Percentiles rank a stretch among this genome's conserved stretches.
Conservation (phyloP, 2,888 invertebrate genomes). For the Eupithecia vulgata region DNA sequence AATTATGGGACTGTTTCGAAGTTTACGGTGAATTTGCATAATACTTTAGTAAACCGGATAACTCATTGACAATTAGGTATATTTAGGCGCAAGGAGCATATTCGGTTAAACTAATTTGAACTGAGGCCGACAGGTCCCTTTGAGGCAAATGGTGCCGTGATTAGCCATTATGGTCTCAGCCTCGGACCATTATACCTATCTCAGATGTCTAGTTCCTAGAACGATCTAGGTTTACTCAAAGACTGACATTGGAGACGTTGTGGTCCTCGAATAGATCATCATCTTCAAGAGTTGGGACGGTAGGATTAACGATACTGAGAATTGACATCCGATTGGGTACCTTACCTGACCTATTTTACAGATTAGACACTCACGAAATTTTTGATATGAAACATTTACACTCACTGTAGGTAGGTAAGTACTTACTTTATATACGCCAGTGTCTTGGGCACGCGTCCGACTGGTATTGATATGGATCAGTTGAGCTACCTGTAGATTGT, state of each 20-base stretch:
- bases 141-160: constrained; percentile 4
- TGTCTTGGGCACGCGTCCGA: too few relatives aligned
- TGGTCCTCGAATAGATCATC: constrained; percentile 1
- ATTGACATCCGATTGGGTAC: too few relatives aligned
- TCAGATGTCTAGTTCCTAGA: constrained; percentile 4
- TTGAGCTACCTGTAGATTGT: too few relatives aligned
- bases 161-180: constrained; percentile 2
- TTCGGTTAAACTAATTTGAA: background rate
- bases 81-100: background rate
- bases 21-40: too few relatives aligned
- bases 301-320: background rate
- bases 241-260: constrained; percentile 2
- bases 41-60: background rate
- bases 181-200: background rate
- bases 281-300: background rate
- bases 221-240: constrained; percentile 11
- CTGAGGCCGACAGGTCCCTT: background rate
- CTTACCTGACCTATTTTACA: too few relatives aligned
- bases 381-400: too few relatives aligned
- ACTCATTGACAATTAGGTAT: background rate
- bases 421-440: too few relatives aligned
- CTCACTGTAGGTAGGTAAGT: too few relatives aligned
- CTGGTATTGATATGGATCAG: too few relatives aligned
- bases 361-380: too few relatives aligned
- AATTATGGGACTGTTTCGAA: background rate